Percentiles rank a stretch among this genome's conserved stretches.
Conservation (phyloP, 1,140 invertebrate species). For the Ctenoplectra terminalis region DNA sequence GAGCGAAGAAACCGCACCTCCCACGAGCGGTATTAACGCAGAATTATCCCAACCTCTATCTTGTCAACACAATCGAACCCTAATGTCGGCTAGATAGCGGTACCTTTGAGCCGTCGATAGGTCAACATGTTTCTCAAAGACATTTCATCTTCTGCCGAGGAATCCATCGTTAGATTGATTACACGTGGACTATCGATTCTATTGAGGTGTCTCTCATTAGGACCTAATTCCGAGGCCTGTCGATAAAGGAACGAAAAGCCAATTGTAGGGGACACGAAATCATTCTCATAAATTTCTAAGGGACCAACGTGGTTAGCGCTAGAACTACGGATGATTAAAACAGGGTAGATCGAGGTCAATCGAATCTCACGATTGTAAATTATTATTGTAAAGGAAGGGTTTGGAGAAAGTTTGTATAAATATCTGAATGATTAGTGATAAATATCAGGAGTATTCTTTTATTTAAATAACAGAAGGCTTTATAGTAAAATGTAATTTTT, state of each 20-base stretch:
- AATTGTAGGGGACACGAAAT: constrained; percentile 1
- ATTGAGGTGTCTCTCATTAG: constrained; percentile 9
- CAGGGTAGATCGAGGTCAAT: too few relatives aligned
- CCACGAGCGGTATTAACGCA: not conserved
- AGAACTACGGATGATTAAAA: too few relatives aligned
- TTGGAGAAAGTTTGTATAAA: too few relatives aligned
- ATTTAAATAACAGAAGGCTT: too few relatives aligned
- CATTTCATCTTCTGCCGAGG: not conserved
- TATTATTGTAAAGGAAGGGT: too few relatives aligned
- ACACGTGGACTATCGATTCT: not conserved
- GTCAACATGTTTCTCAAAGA: not conserved
- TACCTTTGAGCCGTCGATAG: not conserved
- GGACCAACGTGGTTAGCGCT: not conserved
- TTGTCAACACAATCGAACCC: not conserved
- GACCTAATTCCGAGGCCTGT: not conserved
- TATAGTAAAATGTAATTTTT: too few relatives aligned
- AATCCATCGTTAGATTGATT: not conserved
- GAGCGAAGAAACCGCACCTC: not conserved
- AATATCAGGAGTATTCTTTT: too few relatives aligned
- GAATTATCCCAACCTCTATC: not conserved
- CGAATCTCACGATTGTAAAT: too few relatives aligned
- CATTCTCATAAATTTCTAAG: not conserved
- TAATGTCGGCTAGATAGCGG: not conserved
- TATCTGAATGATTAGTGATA: too few relatives aligned
- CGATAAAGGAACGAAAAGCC: not conserved